Evolutionary conservation across 2,797 vertebrate genomes (phyloP), one percentile per base, ranked within the genome.

Genomic region (Malacoraja senta): DNA sequence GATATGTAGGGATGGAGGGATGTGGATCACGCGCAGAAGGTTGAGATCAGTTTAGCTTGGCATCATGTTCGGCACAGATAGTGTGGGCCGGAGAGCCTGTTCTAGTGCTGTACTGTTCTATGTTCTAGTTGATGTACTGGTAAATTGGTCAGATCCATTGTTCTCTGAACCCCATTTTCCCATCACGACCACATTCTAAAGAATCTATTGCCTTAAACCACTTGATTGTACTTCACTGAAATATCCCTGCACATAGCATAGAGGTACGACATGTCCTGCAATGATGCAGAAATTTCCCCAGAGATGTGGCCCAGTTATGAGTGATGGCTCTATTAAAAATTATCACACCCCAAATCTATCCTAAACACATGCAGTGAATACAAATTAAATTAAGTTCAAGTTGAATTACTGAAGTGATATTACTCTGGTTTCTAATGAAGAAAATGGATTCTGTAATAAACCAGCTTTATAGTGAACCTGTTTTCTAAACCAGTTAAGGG

Each of bases 131-230:
- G 44, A 53, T 53, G 44, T 53, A 4, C 4, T 53, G 44, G 44
- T 53, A 26, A 61, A 53, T 53, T 44, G 10, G 38, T 26, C 38
- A 8, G 26, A 81, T 61, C 9, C 61, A 84, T 58, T 15, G 58
- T 61, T 63, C 58, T 63, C 29, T 32, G 26, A 63, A 83, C 29
- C 29, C 10, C n/a, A 17, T 13, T 63, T 63, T 15, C 58, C 83
- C 26, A 29, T 86, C 63, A 29, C n/a, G 83, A 86, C 58, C 83
- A 32, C 24, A n/a, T 84, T 61, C 6, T 29, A 63, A 63, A 86
- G 53, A 86, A 63, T 86, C 83, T 61, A 86, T 86, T 63, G 61
- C 61, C 26, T 91, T 74, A 72, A 91, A 35, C 86, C 65, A 38
- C 35, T 38, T 32, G 35, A 13, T 44, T 91, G 65, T 91, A 35